phyloP scores from a whole-genome alignment of 2,888 invertebrate species.

The Acleris laterana region DNA sequence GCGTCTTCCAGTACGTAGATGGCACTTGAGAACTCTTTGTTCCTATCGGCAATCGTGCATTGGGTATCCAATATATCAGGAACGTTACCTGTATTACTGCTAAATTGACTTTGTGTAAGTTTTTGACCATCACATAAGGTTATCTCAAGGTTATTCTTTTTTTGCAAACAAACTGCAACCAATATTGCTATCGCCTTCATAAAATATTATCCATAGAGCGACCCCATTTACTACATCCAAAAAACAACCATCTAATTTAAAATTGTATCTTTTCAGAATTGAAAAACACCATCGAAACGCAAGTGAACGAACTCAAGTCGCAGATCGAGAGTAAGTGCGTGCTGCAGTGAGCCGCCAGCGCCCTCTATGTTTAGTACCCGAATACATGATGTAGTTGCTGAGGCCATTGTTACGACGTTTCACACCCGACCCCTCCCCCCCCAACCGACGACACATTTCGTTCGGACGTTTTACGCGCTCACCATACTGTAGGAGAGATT shows the following conservation, averaged over 20 bases:
- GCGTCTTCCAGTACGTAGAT: no score
- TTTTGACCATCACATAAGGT: no score
- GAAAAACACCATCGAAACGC: constrained; percentile 98
- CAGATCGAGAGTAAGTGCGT: constrained; percentile 98
- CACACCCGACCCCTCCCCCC: constrained; percentile 51
- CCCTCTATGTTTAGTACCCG: constrained; percentile 53
- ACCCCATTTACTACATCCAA: no score
- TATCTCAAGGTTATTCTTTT: no score
- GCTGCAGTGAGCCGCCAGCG: constrained; percentile 90
- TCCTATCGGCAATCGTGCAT: no score
- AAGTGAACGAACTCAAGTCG: constrained; percentile 98
- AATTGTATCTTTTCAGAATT: constrained; percentile 89
- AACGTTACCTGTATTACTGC: no score
- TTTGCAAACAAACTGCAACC: no score
- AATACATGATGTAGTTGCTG: constrained; percentile 83
- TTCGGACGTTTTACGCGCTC: constrained; percentile 73
- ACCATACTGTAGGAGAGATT: constrained; percentile 71
- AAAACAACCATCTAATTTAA: not conserved
- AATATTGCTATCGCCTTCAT: no score
- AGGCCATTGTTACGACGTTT: constrained; percentile 68
- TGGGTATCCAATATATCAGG: no score
- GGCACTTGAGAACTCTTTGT: no score
- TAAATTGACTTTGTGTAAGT: no score
- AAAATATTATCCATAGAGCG: no score
- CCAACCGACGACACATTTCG: constrained; percentile 55